These are phyloP conservation scores for Platycercus adscitus DNA, from an alignment of 2,113 vertebrate genomes.

Conservation along the genomic window DNA sequence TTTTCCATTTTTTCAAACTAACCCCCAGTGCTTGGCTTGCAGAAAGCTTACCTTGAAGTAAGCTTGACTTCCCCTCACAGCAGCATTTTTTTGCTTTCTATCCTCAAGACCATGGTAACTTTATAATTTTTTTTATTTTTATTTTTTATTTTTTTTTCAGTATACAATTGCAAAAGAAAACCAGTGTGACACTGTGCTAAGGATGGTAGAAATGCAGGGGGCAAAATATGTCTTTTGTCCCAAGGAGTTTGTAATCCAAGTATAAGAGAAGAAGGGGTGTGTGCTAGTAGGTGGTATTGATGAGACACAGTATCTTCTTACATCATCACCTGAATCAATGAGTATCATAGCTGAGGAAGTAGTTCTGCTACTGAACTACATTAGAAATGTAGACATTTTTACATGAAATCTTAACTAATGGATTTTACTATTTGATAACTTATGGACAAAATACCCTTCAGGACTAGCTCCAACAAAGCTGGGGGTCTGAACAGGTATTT, in stretches of 20 bases:
- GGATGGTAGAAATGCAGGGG: background rate
- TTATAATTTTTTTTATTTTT: accelerated
- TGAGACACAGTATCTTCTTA: background rate
- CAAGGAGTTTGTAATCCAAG: background rate
- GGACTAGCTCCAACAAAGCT: background rate
- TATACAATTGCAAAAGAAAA: background rate
- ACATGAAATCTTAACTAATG: background rate
- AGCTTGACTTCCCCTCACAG: background rate
- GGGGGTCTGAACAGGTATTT: background rate
- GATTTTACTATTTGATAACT: background rate
- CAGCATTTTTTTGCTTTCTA: background rate
- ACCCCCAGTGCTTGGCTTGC: background rate
- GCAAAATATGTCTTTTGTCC: background rate
- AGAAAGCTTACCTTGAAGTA: background rate
- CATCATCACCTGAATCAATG: background rate
- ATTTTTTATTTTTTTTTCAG: background rate
- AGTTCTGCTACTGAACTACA: background rate
- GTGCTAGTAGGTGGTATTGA: background rate
- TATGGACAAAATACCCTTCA: background rate
- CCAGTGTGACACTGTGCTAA: background rate
- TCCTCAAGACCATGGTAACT: background rate
- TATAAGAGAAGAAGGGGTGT: background rate
- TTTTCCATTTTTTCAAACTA: background rate
- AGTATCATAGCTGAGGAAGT: background rate
- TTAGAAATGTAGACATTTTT: background rate